These are phyloP conservation scores for Scomber japonicus DNA, from an alignment of 2,113 vertebrate genomes.

Conservation along the genomic window DNA sequence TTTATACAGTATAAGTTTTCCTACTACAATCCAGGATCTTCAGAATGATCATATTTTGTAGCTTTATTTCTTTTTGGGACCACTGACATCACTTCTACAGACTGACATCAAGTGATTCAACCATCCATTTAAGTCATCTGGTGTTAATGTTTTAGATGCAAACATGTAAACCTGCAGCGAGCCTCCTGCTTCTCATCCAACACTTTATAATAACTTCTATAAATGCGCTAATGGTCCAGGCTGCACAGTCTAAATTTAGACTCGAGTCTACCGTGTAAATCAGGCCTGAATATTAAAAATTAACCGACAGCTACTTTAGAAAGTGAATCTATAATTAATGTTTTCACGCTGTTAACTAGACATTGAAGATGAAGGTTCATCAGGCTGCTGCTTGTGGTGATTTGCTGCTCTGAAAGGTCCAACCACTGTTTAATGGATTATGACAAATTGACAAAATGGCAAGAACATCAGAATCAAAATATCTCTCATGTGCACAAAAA, in stretches of 20 bases:
- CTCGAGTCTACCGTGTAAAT: background rate
- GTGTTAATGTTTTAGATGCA: too few relatives aligned
- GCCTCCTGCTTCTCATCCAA: too few relatives aligned
- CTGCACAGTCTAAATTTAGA: conserved; percentile 18
- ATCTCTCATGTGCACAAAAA: too few relatives aligned
- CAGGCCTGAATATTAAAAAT: conserved; percentile 17
- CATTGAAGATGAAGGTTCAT: background rate
- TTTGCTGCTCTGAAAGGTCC: too few relatives aligned
- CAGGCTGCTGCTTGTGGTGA: background rate
- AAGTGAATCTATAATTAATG: conserved; percentile 17
- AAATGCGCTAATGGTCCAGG: background rate
- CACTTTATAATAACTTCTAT: background rate
- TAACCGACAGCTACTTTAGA: background rate
- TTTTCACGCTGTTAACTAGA: background rate
- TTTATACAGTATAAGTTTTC: too few relatives aligned
- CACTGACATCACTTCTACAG: background rate
- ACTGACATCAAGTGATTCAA: background rate
- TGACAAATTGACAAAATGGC: too few relatives aligned
- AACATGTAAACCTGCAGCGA: too few relatives aligned
- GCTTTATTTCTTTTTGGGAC: background rate
- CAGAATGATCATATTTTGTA: too few relatives aligned
- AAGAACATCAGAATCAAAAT: too few relatives aligned
- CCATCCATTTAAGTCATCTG: background rate
- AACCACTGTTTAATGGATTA: too few relatives aligned
- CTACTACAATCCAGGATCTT: too few relatives aligned